Evolutionary conservation across 2,797 vertebrate genomes (phyloP).

Genomic region (Helostoma temminkii): DNA sequence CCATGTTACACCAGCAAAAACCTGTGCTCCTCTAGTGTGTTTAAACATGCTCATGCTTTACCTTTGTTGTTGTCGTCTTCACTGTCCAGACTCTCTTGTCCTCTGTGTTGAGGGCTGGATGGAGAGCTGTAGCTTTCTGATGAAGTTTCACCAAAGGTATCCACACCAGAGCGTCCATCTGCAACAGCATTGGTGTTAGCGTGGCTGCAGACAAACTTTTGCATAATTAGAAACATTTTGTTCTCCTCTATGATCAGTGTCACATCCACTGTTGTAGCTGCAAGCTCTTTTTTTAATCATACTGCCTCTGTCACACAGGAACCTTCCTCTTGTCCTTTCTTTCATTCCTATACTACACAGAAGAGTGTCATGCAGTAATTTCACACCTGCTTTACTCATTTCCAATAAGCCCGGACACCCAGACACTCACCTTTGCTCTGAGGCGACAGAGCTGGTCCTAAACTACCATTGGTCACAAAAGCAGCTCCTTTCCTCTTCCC

Average conservation of each 20-base stretch:
- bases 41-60: conserved; percentile 4
- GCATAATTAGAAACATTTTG: too few relatives aligned
- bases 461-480: conserved; percentile 64
- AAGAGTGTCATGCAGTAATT: background rate
- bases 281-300: too few relatives aligned
- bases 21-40: background rate
- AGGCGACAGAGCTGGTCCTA: conserved; percentile 25
- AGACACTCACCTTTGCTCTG: conserved; percentile 69
- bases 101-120: conserved; percentile 91
- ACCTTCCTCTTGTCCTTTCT: too few relatives aligned
- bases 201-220: background rate
- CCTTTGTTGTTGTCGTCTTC: conserved; percentile 92
- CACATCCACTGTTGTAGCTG: too few relatives aligned
- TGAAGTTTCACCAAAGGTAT: conserved; percentile 92
- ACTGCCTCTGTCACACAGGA: too few relatives aligned
- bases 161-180: conserved; percentile 85
- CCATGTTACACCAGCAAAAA: background rate
- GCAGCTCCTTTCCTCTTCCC: conserved; percentile 44
- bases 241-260: too few relatives aligned
- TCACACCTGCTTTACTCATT: background rate
- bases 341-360: background rate
- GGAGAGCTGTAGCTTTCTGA: conserved; percentile 97
- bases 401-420: background rate
- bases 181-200: conserved; percentile 28
- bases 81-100: conserved; percentile 91